A percentile compares a stretch with the other conserved stretches of the same genome.
phyloP scores from a whole-genome alignment of 2,888 invertebrate species.

The Agonum fuliginosum region DNA sequence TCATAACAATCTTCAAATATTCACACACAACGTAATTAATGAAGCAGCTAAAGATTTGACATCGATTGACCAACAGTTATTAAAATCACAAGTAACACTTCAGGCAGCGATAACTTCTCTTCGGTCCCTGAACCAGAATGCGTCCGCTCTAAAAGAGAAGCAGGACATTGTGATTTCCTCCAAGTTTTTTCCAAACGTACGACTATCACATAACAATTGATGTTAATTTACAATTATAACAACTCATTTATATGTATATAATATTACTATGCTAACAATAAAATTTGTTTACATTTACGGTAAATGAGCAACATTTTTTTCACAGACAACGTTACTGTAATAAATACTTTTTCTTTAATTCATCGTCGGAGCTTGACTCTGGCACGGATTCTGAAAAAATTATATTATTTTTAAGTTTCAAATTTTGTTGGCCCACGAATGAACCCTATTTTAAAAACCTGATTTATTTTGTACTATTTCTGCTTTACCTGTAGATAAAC shows the following conservation, averaged over 20 bases:
- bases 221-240: constrained; percentile 22
- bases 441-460: not conserved
- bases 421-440: no score
- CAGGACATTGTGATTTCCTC: constrained; percentile 68
- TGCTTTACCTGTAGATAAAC: constrained; percentile 40
- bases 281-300: constrained; percentile 54
- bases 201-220: constrained; percentile 44
- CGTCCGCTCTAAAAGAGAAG: constrained; percentile 68
- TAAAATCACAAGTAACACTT: constrained; percentile 70
- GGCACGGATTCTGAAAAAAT: constrained; percentile 45
- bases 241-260: constrained; percentile 39
- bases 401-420: no score
- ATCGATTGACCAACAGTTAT: constrained; percentile 68
- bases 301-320: constrained; percentile 56
- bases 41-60: constrained; percentile 68
- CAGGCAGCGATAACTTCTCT: constrained; percentile 70
- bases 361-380: constrained; percentile 40
- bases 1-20: constrained; percentile 66
- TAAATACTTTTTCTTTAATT: constrained; percentile 50
- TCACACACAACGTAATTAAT: constrained; percentile 65
- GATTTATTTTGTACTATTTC: not conserved
- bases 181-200: constrained; percentile 69
- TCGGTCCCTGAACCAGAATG: constrained; percentile 68
- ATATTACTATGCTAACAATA: constrained; percentile 51
- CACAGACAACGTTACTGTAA: constrained; percentile 53